Evolutionary conservation across 2,797 vertebrate species (phyloP).

Genomic region (Sebastes diploproa): DNA sequence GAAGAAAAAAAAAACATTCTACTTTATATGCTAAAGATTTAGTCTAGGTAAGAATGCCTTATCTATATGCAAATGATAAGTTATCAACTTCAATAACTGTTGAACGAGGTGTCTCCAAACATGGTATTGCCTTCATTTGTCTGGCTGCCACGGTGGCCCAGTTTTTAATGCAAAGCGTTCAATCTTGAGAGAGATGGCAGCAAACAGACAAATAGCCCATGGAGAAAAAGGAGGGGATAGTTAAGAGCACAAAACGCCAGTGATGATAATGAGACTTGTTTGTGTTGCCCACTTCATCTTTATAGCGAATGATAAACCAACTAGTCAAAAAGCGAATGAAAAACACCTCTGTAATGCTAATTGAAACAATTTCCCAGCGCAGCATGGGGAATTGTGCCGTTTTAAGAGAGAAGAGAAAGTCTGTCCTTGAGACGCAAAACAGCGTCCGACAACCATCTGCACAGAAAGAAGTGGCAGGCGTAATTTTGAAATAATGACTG

Average conservation of each 20-base stretch:
- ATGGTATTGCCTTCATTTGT: constrained; percentile 79
- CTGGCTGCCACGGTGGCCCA: constrained; percentile 73
- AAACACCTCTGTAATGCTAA: constrained; percentile 66
- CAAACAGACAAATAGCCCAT: constrained; percentile 70
- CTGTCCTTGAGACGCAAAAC: constrained; percentile 32
- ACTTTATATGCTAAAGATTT: constrained; percentile 83
- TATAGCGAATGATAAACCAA: constrained; percentile 63
- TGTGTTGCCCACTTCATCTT: constrained; percentile 67
- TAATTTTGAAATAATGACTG: constrained; percentile 44
- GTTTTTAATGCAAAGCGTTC: constrained; percentile 75
- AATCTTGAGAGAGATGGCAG: constrained; percentile 71
- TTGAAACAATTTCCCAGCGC: constrained; percentile 61
- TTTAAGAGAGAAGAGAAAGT: constrained; percentile 21
- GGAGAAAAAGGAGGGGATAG: constrained; percentile 44
- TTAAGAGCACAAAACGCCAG: constrained; percentile 52
- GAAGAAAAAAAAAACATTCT: constrained; percentile 64
- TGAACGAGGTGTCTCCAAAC: constrained; percentile 77
- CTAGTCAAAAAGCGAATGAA: constrained; percentile 59
- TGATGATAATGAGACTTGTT: constrained; percentile 67
- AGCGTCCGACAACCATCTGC: constrained; percentile 13
- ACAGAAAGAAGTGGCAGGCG: neutral
- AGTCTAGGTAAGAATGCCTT: constrained; percentile 80
- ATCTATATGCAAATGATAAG: constrained; percentile 86
- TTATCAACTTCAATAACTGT: constrained; percentile 84
- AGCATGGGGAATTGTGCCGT: constrained; percentile 21